Percentiles rank a stretch among this genome's conserved stretches.
Evolutionary conservation across 2,113 vertebrate species (phyloP).

Genomic region (Solenodon paradoxus): DNA sequence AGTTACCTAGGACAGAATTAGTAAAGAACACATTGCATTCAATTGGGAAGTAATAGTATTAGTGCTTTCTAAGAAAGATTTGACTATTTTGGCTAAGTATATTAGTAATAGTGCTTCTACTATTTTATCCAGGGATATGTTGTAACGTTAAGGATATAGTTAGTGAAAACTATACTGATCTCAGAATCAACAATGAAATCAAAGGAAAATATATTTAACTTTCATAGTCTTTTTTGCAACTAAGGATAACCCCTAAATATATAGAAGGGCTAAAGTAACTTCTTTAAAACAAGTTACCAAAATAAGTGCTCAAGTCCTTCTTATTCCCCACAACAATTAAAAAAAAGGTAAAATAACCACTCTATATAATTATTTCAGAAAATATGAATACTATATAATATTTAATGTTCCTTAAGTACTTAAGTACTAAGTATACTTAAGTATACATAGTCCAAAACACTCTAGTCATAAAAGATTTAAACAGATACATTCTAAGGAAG

Average conservation of each 20-base stretch:
- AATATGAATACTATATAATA: neutral
- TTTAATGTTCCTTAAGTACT: too few relatives aligned
- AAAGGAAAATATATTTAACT: constrained; percentile 14
- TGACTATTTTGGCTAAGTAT: neutral
- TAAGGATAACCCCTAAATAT: neutral
- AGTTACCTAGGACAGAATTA: neutral
- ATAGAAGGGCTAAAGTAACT: neutral
- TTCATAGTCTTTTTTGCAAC: neutral
- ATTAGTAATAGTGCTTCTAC: neutral
- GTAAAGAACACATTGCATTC: neutral
- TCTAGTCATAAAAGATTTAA: neutral
- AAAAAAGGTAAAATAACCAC: constrained; percentile 1
- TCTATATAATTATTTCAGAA: constrained; percentile 12
- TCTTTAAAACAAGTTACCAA: constrained; percentile 23
- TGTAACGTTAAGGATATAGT: neutral
- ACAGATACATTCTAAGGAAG: neutral
- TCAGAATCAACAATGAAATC: neutral
- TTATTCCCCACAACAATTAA: neutral
- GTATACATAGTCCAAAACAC: neutral
- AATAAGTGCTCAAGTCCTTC: neutral
- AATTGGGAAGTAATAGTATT: neutral
- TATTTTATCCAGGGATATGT: neutral
- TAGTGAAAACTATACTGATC: neutral
- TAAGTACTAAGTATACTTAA: too few relatives aligned
- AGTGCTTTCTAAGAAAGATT: neutral